Percentiles rank a stretch among this genome's conserved stretches.
phyloP scores from a whole-genome alignment of 1,140 invertebrate species.

The Nasonia giraulti region DNA sequence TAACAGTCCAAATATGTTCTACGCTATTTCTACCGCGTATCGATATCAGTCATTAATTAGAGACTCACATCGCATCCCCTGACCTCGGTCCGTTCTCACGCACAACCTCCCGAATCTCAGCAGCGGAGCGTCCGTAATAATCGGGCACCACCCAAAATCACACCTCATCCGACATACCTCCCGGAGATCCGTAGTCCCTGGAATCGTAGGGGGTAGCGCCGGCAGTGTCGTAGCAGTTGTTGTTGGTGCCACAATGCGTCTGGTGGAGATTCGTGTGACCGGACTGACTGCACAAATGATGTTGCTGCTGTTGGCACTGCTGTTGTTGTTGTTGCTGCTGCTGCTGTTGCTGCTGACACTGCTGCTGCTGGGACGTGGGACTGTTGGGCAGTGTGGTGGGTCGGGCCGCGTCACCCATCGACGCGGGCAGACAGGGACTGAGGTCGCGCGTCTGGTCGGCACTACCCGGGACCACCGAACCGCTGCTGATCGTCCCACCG shows the following conservation, averaged over 20 bases:
- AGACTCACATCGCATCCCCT: no score
- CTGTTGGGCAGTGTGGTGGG: constrained; percentile 71
- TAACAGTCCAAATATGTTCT: background rate
- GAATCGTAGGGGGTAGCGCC: constrained; percentile 71
- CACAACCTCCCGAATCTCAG: background rate
- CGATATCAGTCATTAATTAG: no score
- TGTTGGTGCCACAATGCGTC: constrained; percentile 71
- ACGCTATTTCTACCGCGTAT: no score
- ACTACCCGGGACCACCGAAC: background rate
- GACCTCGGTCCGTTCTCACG: background rate
- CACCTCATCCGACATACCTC: constrained; percentile 61
- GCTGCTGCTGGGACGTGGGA: constrained; percentile 60
- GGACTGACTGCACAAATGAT: constrained; percentile 56
- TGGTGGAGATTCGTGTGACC: constrained; percentile 68
- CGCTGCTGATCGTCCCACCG: background rate
- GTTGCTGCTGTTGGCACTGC: constrained; percentile 60
- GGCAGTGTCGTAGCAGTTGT: constrained; percentile 71
- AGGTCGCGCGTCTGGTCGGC: constrained; percentile 82
- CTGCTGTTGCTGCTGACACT: constrained; percentile 51
- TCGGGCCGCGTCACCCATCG: constrained; percentile 77
- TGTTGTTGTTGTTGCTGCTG: constrained; percentile 60
- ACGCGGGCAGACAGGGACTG: constrained; percentile 82
- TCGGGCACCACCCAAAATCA: background rate
- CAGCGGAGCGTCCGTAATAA: no score
- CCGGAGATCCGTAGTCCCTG: constrained; percentile 72